phyloP scores from a whole-genome alignment of 2,113 vertebrate species.

The Condylura cristata region DNA sequence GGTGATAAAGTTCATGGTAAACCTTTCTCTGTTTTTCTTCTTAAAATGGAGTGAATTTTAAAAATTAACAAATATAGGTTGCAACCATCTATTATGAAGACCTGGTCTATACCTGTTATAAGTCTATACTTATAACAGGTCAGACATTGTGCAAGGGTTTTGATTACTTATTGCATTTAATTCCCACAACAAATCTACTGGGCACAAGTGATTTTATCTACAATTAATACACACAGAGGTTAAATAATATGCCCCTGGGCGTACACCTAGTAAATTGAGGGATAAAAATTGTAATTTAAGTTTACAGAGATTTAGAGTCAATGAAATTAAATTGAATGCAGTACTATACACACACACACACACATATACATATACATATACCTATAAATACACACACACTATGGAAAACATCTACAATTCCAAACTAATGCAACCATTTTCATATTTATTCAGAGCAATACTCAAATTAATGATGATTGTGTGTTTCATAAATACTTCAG shows the following conservation, averaged over 20 bases:
- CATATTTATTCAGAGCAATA: not conserved
- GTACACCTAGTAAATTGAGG: not conserved
- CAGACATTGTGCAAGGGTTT: not conserved
- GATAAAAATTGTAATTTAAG: not conserved
- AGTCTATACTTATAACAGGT: not conserved
- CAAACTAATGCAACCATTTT: not conserved
- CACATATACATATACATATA: not conserved
- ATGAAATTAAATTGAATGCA: not conserved
- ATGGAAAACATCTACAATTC: not conserved
- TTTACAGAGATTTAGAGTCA: not conserved
- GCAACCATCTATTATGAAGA: not conserved
- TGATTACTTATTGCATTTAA: not conserved
- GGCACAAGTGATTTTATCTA: not conserved
- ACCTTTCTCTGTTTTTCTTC: not conserved
- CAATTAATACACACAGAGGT: not conserved
- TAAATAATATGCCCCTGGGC: not conserved
- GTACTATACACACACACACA: no score
- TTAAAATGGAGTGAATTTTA: not conserved
- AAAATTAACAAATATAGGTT: not conserved
- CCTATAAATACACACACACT: not conserved
- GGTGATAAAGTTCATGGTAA: not conserved
- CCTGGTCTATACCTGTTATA: not conserved
- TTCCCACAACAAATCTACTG: not conserved
- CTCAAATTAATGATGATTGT: not conserved
- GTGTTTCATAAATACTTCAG: not conserved